Base-by-base conservation (phyloP, 2,888 invertebrate genomes). In the Gymnoscelis rufifasciata region DNA sequence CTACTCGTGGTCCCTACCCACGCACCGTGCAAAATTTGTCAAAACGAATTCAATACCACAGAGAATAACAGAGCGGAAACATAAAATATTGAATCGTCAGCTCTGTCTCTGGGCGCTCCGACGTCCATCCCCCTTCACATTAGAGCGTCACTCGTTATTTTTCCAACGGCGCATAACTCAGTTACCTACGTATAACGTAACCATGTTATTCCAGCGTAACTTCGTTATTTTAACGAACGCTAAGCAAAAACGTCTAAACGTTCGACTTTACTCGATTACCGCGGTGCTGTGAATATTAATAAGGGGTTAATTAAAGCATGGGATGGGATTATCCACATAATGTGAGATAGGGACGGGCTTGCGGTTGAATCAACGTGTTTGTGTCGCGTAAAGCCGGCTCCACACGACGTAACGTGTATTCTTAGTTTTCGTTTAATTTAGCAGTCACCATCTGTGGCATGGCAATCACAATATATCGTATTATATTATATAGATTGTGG, bases 221-320 rank as follows among this genome's bases (percentile, higher is more conserved):
- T 23, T 1, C 30, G 50, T 50, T 50, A 50, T 45, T 45, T 50
- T 50, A 50, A 50, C 50, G 45, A 50, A 50, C 50, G 38, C 43
- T 41, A 44, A 49, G 44, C 49, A 49, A 49, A 50, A 50, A 50
- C 42, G 45, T 49, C 50, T 50, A 50, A 50, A 46, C 50, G 45
- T 39, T 41, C 38, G 42, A 49, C 49, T 49, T 50, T 29, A 50
- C 45, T 46, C 50, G 50, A 50, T 50, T 45, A 50, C 33, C 7
- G 13, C 31, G 38, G 7, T 36, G 38, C 45, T 42, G 38, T 42
- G 50, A 50, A 50, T 50, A 50, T 50, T 50, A 50, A 50, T 49
- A 50, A 42, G 45, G 40, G 43, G 44, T 50, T 46, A 50, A 50
- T 50, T 45, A 45, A 46, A 42, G 42, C 38, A 39, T 45, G 38